Evolutionary conservation across 2,797 vertebrate species (phyloP).

Genomic region (Enteromius mattozi): DNA sequence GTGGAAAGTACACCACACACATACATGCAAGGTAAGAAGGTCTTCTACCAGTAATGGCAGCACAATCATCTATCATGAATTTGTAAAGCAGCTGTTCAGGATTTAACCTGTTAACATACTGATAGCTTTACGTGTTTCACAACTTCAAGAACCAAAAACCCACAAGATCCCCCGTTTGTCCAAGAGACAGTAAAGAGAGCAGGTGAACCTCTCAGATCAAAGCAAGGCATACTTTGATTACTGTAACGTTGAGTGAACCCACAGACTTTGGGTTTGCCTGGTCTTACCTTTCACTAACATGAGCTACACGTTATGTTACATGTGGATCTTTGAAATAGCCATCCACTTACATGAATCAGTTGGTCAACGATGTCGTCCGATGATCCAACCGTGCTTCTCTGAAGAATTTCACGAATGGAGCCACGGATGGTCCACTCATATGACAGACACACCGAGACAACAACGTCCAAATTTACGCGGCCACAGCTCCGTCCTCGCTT

Average conservation of each 20-base stretch:
- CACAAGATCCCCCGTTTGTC: background rate
- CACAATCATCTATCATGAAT: constrained; percentile 1
- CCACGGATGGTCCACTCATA: constrained; percentile 60
- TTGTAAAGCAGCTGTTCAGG: background rate
- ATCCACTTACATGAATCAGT: constrained; percentile 66
- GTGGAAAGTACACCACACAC: constrained; percentile 3
- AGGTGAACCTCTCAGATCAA: constrained; percentile 34
- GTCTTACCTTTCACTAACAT: constrained; percentile 32
- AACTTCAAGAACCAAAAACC: background rate
- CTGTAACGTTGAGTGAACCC: constrained; percentile 15
- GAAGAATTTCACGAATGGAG: constrained; percentile 55
- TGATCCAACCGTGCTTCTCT: constrained; percentile 64
- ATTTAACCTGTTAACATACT: constrained; percentile 22
- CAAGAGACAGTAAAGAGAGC: background rate
- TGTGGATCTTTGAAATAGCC: background rate
- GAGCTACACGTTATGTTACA: constrained; percentile 29
- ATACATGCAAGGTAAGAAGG: constrained; percentile 5
- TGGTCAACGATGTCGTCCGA: constrained; percentile 57
- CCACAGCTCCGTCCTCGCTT: constrained; percentile 41
- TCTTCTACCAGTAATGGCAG: background rate
- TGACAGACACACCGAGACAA: constrained; percentile 53
- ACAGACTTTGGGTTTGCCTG: constrained; percentile 21
- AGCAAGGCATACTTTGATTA: constrained; percentile 25
- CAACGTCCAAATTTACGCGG: constrained; percentile 46
- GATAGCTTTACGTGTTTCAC: background rate